Conservation (phyloP, 2,113 vertebrate genomes). For the Trachemys scripta region DNA sequence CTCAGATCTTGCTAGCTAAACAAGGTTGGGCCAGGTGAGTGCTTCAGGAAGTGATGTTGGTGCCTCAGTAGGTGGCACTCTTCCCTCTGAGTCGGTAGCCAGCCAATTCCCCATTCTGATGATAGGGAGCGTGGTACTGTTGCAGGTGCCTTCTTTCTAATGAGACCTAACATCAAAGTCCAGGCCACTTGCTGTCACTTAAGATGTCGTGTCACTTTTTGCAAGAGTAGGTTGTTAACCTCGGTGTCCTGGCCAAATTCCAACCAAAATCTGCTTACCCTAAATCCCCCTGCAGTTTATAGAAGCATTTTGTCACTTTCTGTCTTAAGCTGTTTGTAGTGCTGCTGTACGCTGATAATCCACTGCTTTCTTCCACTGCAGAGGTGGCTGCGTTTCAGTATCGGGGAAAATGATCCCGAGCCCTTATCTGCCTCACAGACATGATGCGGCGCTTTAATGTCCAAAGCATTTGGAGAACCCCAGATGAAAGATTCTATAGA, state of each 20-base stretch:
- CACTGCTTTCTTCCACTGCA: constrained; percentile 17
- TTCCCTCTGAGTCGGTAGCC: neutral
- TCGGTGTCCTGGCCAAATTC: constrained; percentile 43
- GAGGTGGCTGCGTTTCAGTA: neutral
- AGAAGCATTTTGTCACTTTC: constrained; percentile 50
- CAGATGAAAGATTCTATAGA: accelerated
- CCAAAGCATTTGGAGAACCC: neutral
- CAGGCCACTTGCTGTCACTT: neutral
- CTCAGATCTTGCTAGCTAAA: neutral
- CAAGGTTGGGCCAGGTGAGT: neutral
- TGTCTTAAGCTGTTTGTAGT: constrained; percentile 22
- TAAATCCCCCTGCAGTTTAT: constrained; percentile 31
- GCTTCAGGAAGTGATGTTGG: neutral
- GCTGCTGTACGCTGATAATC: neutral
- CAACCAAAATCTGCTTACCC: constrained; percentile 15
- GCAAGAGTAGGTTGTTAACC: constrained; percentile 28
- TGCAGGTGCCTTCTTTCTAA: constrained; percentile 5
- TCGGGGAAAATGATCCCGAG: neutral
- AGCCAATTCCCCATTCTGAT: neutral
- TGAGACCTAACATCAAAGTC: neutral
- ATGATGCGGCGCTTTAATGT: neutral
- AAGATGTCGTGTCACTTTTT: neutral
- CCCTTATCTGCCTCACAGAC: accelerated
- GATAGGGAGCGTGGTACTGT: neutral
- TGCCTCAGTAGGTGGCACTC: neutral